Evolutionary conservation across 2,888 invertebrate genomes (phyloP), one percentile per base, ranked within the genome.

Genomic region (Nudaria mundana): DNA sequence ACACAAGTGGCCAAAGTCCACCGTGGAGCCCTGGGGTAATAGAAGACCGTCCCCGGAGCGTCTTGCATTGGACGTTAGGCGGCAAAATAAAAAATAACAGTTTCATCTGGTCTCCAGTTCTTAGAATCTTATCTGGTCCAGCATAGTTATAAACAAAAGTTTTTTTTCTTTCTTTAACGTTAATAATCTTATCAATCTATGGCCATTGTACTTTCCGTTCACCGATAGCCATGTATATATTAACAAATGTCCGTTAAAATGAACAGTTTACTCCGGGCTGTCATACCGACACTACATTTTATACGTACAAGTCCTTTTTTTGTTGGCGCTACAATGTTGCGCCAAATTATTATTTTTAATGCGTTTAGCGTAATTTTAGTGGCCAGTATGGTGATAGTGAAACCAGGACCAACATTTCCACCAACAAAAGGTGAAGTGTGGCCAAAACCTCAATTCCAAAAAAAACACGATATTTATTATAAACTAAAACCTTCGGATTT

Each of bases 381-480:
- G 34, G 33, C 49, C 55, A 52, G 55, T 55, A 30, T 53, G 13
- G 25, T 5, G 1, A 18, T 56, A 24, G 45, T 54, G 24, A 37
- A 34, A 28, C 57, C 66, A 3, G 71, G 71, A 6, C 71, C 71
- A 0, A 10, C 36, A 36, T 66, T 47, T 43, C 61, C 56, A 6
- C 63, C 70, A 2, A 69, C 70, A 0, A 65, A 66, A 70, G 94
- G 94, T 4, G 90, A 91, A 74, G 89, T 93, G 5, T 94, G 94
- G 94, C 94, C 94, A 0, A 84, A 90, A 64, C 94, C 94, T 0
- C 90, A 90, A 48, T 56, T 76, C 6, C 90, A 91, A 69, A 64
- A 71, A 26, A 81, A 82, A 48, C 63, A 71, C 6, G 70, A 76
- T 12, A 66, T 66, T 7, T 90, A 77, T 69, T 88, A 81, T 55